Conservation (phyloP, 2,797 vertebrate genomes). For the Phylloscopus collybita region DNA sequence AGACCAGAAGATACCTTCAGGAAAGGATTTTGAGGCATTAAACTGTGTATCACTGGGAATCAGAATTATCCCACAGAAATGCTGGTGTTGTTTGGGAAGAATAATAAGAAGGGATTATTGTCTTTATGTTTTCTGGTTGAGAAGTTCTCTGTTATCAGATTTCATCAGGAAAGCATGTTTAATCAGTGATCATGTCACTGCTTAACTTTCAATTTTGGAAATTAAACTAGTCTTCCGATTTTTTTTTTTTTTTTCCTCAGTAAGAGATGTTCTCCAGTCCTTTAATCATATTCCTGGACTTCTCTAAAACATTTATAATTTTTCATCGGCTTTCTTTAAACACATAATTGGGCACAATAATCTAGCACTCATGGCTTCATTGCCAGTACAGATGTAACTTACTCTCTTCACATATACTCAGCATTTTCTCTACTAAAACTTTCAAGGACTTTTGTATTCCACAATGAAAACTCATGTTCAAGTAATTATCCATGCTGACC, state of each 20-base stretch:
- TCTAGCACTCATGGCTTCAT: not conserved
- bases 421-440: slow-evolving; percentile 6
- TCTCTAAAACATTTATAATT: not conserved
- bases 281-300: slow-evolving; percentile 15
- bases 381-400: not conserved
- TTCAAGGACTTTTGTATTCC: slow-evolving; percentile 59
- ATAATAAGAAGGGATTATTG: slow-evolving; percentile 4
- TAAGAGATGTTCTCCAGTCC: not conserved
- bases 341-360: not conserved
- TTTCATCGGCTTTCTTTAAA: slow-evolving; percentile 3
- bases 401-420: not conserved
- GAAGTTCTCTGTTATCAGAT: not conserved
- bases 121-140: not conserved
- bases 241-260: not conserved
- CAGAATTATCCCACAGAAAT: slow-evolving; percentile 18
- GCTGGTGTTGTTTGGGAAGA: not conserved
- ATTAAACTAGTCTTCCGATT: not conserved
- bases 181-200: not conserved
- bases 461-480: slow-evolving; percentile 43
- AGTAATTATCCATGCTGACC: slow-evolving; percentile 58
- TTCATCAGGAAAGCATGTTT: slow-evolving; percentile 3
- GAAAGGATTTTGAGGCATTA: slow-evolving; percentile 26
- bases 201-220: slow-evolving; percentile 10
- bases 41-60: not conserved
- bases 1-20: slow-evolving; percentile 14